A percentile compares a stretch with the other conserved stretches of the same genome.
phyloP scores from a whole-genome alignment of 2,113 vertebrate genomes.

The Merops nubicus region DNA sequence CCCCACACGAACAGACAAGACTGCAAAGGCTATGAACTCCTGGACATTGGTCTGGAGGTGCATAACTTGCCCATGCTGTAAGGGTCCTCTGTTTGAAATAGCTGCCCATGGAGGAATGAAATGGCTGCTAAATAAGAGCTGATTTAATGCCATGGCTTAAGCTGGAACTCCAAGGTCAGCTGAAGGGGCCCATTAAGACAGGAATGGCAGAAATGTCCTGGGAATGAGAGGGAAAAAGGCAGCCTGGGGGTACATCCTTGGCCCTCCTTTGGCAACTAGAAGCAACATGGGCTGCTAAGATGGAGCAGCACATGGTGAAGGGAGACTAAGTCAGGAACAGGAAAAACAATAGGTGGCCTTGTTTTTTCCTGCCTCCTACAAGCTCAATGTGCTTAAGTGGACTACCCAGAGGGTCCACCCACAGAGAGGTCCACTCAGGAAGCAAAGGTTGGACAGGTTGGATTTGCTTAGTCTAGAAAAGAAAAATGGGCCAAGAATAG shows the following conservation, averaged over 20 bases:
- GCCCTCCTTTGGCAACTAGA: neutral
- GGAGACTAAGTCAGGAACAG: neutral
- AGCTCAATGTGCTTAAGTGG: neutral
- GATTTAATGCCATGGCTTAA: slow-evolving; percentile 54
- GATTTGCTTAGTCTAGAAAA: neutral
- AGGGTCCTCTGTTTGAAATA: slow-evolving; percentile 60
- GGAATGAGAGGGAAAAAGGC: neutral
- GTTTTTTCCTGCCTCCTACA: neutral
- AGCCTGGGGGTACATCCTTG: neutral
- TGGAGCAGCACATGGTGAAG: neutral
- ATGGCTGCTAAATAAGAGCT: slow-evolving; percentile 63
- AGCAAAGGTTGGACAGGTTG: neutral
- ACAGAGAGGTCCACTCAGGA: neutral
- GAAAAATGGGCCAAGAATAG: neutral
- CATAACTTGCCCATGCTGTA: slow-evolving; percentile 38
- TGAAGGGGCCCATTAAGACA: slow-evolving; percentile 13
- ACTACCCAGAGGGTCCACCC: neutral
- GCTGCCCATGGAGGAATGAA: slow-evolving; percentile 46
- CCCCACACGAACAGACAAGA: neutral
- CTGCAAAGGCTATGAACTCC: neutral
- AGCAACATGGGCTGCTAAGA: neutral
- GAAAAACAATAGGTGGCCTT: neutral
- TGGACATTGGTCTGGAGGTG: neutral
- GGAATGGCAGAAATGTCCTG: neutral
- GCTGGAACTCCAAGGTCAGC: slow-evolving; percentile 59